Percentiles rank a stretch among this genome's conserved stretches.
Evolutionary conservation across 2,797 vertebrate genomes (phyloP).

Genomic region (Notolabrus celidotus): DNA sequence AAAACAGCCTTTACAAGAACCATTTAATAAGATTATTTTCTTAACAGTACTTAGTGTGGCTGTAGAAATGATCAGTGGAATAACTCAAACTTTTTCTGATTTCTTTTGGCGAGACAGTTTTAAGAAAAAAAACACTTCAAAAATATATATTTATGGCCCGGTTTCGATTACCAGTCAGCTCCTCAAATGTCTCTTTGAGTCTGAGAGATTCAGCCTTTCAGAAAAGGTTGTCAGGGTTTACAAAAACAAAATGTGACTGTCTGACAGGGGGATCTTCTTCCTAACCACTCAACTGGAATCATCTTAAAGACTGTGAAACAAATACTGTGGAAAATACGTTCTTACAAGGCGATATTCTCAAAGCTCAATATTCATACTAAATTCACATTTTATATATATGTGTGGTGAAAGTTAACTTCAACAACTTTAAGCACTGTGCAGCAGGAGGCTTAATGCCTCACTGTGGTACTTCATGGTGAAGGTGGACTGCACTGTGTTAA

Average conservation of each 20-base stretch:
- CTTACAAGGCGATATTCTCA: not conserved
- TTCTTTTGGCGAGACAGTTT: too few relatives aligned
- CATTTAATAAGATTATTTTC: too few relatives aligned
- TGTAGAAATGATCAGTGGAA: too few relatives aligned
- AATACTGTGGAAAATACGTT: conserved; percentile 12
- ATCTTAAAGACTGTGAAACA: conserved; percentile 33
- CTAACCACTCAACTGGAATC: conserved; percentile 31
- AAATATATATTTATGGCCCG: too few relatives aligned
- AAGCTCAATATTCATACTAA: conserved; percentile 11
- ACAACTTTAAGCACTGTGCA: conserved; percentile 37
- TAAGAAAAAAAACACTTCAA: not conserved
- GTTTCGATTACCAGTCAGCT: not conserved
- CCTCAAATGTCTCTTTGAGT: conserved; percentile 2
- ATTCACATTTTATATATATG: conserved; percentile 20
- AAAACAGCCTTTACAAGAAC: too few relatives aligned
- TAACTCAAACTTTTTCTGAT: too few relatives aligned
- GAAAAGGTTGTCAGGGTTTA: conserved; percentile 36
- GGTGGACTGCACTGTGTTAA: conserved; percentile 44
- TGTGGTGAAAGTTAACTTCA: conserved; percentile 52
- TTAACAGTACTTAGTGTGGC: too few relatives aligned
- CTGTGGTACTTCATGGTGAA: conserved; percentile 11
- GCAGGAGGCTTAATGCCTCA: conserved; percentile 20
- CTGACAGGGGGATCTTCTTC: conserved; percentile 5
- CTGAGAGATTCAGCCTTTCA: conserved; percentile 29
- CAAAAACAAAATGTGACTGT: conserved; percentile 22